Evolutionary conservation across 2,797 vertebrate genomes (phyloP), one percentile per base, ranked within the genome.

Genomic region (Peromyscus eremicus): DNA sequence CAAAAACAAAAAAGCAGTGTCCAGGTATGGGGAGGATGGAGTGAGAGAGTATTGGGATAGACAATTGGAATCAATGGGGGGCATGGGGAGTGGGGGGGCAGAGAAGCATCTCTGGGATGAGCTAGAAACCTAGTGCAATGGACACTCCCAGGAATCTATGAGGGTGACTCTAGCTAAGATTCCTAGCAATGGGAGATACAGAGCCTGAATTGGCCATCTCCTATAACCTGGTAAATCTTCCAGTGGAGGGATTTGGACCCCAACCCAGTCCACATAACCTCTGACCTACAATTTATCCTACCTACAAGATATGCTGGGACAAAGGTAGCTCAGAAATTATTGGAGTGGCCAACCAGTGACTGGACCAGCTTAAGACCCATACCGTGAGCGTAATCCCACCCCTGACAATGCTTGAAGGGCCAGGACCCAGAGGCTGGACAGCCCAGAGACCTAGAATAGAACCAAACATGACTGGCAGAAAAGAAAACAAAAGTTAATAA

Each of bases 321-420:
- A 71, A 71, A 37, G 8, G n/a, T 71, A 17, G n/a, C 10, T 9
- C n/a, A 71, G 70, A 37, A 71, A 34, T 37, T 21, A 71, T 5
- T 4, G 70, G 37, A 37, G n/a, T 37, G 70, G 19, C 19, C 70
- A 71, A 37, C n/a, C 9, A 4, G 37, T 71, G 7, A 21, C 19
- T 71, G 8, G n/a, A 37, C 19, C 70, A 52, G 49, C 49, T 52
- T 52, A 52, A 52, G 19, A 73, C 17, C 19, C 17, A 73, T 40
- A 2, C 9, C n/a, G 40, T 40, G 21, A 23, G 4, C 11, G 9
- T 0, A 21, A 40, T 17, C 70, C 1, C n/a, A 73, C 9, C 9
- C 0, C 49, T 73, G 19, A 73, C 70, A 73, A 14, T 73, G 70
- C n/a, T 73, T 71, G 19, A 34, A 71, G 34, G 68, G 17, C 3